Base-by-base conservation (phyloP, 2,113 vertebrate species). In the Xenus cinereus region DNA sequence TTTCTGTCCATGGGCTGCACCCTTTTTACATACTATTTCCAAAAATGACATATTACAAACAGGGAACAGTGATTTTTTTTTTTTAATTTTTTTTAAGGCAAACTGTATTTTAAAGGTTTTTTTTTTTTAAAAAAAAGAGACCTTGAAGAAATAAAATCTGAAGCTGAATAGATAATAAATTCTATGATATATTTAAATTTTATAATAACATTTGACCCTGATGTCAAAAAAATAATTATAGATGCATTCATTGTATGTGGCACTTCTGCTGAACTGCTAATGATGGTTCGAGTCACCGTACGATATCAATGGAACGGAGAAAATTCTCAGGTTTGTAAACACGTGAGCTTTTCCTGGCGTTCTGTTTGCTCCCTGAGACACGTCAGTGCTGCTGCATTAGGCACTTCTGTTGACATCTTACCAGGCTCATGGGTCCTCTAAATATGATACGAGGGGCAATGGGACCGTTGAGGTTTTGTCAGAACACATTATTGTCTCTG, bases 401-500 rank as follows among this genome's bases (percentile, higher is more conserved):
- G 68, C 12, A 2, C 81, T 51, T 81, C 53, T 78, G 35, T 17
- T 95, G 95, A 30, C 67, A 54, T 69, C 81, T 93, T 89, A 53
- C 76, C 71, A 69, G 93, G 51, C 83, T 97, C 78, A 4, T 10
- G 90, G 79, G 94, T 20, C 59, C 87, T 93, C 81, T 84, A 83
- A 60, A 91, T 69, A 67, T 60, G 39, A 71, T 67, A 46, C 30
- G 87, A 76, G 77, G 77, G 83, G 84, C 82, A 46, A 68, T 87
- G 84, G 81, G 92, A 95, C 82, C 82, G 56, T 56, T 94, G 71
- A 10, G 71, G 66, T 94, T 94, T 96, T 84, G 75, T 94, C 80
- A 90, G 68, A 66, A 69, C 41, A 43, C 21, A 79, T 95, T 85
- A 92, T 84, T 76, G 93, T 96, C 71, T 93, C 92, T 83, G 83